Evolutionary conservation across 2,888 invertebrate genomes (phyloP).

Genomic region (Leptopilina myrica): DNA sequence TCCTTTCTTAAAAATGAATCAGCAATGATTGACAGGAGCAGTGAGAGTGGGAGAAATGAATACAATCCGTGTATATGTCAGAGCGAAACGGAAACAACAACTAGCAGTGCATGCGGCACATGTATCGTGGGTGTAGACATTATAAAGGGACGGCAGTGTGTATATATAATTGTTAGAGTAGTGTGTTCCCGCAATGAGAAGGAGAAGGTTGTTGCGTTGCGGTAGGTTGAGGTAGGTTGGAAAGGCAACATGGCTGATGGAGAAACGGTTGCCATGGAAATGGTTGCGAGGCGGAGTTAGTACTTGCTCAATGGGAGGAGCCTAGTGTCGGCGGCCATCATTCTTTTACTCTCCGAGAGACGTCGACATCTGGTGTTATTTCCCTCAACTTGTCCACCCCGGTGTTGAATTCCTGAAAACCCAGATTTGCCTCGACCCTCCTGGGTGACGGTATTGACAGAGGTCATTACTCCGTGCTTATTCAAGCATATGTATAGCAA

Average conservation of each 20-base stretch:
- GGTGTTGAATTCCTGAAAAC: constrained; percentile 10
- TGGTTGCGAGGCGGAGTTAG: constrained; percentile 56
- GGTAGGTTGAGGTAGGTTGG: constrained; percentile 70
- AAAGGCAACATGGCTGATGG: constrained; percentile 68
- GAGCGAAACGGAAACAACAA: constrained; percentile 25
- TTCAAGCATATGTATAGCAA: background rate
- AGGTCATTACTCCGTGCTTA: constrained; percentile 11
- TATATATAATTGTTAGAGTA: constrained; percentile 45
- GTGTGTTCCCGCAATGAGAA: constrained; percentile 45
- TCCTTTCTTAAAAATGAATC: too few relatives aligned
- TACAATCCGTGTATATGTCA: background rate
- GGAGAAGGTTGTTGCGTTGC: constrained; percentile 50
- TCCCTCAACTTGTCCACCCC: constrained; percentile 16
- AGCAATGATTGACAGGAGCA: background rate
- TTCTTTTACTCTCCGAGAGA: constrained; percentile 63
- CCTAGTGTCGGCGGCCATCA: constrained; percentile 68
- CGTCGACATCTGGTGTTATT: constrained; percentile 66
- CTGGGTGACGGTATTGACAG: background rate
- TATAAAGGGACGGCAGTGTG: background rate
- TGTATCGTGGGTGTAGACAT: constrained; percentile 42
- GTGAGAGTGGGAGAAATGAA: background rate
- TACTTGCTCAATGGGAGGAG: constrained; percentile 64
- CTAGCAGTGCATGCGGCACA: constrained; percentile 11
- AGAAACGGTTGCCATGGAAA: constrained; percentile 65
- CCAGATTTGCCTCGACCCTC: constrained; percentile 38